Percentiles rank a stretch among this genome's conserved stretches.
Conservation (phyloP, 2,113 vertebrate species). For the Chlamydotis undulata region DNA sequence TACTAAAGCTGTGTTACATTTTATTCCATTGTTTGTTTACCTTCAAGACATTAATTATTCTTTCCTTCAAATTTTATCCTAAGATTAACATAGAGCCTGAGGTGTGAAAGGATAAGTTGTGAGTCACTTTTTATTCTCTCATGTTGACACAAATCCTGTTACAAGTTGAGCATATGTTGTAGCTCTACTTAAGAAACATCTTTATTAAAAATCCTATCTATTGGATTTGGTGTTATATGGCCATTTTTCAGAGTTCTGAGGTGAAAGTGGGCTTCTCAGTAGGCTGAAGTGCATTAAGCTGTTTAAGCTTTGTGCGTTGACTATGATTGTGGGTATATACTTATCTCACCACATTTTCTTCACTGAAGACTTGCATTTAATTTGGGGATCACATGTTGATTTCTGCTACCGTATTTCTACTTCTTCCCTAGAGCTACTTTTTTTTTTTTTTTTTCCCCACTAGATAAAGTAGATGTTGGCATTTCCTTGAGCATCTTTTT, state of each 20-base stretch:
- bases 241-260: neutral
- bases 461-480: neutral
- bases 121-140: neutral
- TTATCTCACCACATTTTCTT: neutral
- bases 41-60: neutral
- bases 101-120: neutral
- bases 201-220: neutral
- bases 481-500: neutral
- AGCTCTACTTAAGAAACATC: neutral
- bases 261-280: neutral
- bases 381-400: neutral
- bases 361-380: neutral
- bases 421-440: neutral
- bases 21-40: slow-evolving; percentile 31
- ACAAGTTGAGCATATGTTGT: neutral
- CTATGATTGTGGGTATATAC: neutral
- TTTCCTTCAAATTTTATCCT: slow-evolving; percentile 15
- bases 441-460: neutral
- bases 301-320: neutral
- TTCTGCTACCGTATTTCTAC: neutral
- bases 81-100: neutral
- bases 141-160: neutral
- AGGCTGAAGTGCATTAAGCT: neutral
- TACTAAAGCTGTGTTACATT: neutral
- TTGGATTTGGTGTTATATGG: neutral